Evolutionary conservation across 2,888 invertebrate genomes (phyloP).

Genomic region (Theretra japonica): DNA sequence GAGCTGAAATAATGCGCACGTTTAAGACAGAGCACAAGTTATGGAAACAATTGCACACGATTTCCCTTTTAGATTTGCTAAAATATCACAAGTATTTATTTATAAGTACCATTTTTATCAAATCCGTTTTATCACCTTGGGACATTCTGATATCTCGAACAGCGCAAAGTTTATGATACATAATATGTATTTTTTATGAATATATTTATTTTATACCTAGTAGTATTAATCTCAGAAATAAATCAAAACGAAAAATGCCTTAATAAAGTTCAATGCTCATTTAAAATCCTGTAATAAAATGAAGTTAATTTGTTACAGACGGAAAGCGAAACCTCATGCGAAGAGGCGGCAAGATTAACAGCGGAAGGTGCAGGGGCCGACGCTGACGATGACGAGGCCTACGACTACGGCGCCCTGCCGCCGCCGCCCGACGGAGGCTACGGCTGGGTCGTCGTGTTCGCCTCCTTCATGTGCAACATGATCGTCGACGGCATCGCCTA

Average conservation of each 20-base stretch:
- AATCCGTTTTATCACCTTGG: background rate
- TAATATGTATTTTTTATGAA: background rate
- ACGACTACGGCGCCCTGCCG: slow-evolving; percentile 90
- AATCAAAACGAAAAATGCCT: background rate
- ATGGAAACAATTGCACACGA: too few relatives aligned
- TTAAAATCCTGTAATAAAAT: background rate
- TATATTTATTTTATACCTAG: background rate
- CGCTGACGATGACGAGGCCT: slow-evolving; percentile 86
- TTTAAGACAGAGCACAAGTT: background rate
- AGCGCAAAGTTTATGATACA: background rate
- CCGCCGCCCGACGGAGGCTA: slow-evolving; percentile 96
- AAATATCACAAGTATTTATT: background rate
- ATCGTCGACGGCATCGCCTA: slow-evolving; percentile 99
- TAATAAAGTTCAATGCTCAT: too few relatives aligned
- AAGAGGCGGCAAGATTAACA: slow-evolving; percentile 92
- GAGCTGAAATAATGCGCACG: background rate
- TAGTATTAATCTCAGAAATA: background rate
- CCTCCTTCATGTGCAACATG: slow-evolving; percentile 98
- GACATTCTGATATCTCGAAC: background rate
- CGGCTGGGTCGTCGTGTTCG: slow-evolving; percentile 97
- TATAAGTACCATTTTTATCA: background rate
- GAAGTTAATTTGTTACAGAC: slow-evolving; percentile 85
- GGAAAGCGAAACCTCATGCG: slow-evolving; percentile 94
- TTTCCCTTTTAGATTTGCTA: background rate
- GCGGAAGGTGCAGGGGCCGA: slow-evolving; percentile 85